Percentiles rank a stretch among this genome's conserved stretches.
These are phyloP conservation scores for Chirona hameri DNA, from an alignment of 2,888 invertebrate genomes.

Conservation along the genomic window DNA sequence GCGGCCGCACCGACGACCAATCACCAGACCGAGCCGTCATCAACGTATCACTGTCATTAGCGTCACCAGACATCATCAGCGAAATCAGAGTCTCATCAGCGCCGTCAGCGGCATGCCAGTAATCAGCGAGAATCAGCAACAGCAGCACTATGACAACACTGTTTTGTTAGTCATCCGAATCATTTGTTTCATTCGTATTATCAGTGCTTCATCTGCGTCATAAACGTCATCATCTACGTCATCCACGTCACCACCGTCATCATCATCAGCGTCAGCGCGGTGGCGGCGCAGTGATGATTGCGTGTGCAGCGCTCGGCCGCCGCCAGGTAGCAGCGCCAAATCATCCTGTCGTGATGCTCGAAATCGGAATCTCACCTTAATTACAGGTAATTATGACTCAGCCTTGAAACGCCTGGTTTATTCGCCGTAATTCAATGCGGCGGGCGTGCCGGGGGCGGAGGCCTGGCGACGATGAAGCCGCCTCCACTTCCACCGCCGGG, in stretches of 20 bases:
- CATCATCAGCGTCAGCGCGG: background rate
- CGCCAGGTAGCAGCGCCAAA: background rate
- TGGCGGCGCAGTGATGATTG: background rate
- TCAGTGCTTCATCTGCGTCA: background rate
- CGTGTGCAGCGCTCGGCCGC: background rate
- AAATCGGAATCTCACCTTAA: constrained; percentile 13
- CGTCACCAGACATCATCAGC: constrained; percentile 1
- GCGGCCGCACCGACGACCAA: too few species aligned
- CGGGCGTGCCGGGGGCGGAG: background rate
- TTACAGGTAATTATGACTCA: constrained; percentile 13
- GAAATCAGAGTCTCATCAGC: too few species aligned
- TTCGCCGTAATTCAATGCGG: constrained; percentile 27
- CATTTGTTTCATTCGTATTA: too few species aligned
- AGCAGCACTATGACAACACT: too few species aligned
- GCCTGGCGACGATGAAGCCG: background rate
- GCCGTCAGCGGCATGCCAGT: too few species aligned
- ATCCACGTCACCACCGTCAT: background rate
- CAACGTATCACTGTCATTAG: background rate
- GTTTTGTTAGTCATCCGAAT: too few species aligned
- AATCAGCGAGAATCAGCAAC: too few species aligned
- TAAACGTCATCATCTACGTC: background rate
- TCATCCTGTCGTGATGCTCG: background rate
- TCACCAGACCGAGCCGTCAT: background rate
- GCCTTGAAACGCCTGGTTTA: constrained; percentile 24
- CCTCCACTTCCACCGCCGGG: background rate